These are phyloP conservation scores for Andrena hattorfiana DNA, from an alignment of 2,888 invertebrate species.

Conservation along the genomic window DNA sequence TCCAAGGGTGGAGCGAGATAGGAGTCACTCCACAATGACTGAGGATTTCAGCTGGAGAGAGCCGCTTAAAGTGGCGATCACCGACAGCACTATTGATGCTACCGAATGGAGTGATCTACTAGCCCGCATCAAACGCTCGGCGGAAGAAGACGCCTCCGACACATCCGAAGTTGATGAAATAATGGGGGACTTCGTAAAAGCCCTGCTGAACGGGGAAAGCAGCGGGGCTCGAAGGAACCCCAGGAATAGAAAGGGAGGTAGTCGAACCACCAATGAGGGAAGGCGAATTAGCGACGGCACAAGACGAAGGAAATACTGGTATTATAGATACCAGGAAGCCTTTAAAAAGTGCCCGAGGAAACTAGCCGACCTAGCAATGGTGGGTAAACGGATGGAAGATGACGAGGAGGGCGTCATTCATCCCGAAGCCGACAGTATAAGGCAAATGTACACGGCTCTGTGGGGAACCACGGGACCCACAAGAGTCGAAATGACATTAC, in stretches of 20 bases:
- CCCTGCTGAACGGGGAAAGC: too few species aligned
- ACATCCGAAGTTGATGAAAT: too few species aligned
- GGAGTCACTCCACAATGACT: rapidly evolving
- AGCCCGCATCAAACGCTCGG: too few species aligned
- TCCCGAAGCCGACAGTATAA: neutral
- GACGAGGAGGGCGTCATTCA: neutral
- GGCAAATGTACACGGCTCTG: neutral
- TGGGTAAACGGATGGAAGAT: neutral
- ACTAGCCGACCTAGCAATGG: neutral
- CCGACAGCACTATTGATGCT: too few species aligned
- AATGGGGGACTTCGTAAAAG: too few species aligned
- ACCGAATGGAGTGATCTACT: too few species aligned
- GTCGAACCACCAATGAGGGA: neutral
- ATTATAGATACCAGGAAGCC: neutral
- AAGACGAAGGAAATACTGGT: too few species aligned
- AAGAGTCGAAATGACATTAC: neutral
- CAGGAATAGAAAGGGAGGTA: neutral
- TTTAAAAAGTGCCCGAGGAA: neutral
- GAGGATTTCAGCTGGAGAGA: too few species aligned
- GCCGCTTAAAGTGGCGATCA: too few species aligned
- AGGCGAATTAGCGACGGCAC: neutral
- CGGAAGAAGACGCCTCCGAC: too few species aligned
- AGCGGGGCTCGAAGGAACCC: too few species aligned
- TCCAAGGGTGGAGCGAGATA: too few species aligned
- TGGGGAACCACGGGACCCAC: neutral